A percentile compares a stretch with the other conserved stretches of the same genome.
Evolutionary conservation across 2,888 invertebrate species (phyloP).

Genomic region (Salpingus planirostris): DNA sequence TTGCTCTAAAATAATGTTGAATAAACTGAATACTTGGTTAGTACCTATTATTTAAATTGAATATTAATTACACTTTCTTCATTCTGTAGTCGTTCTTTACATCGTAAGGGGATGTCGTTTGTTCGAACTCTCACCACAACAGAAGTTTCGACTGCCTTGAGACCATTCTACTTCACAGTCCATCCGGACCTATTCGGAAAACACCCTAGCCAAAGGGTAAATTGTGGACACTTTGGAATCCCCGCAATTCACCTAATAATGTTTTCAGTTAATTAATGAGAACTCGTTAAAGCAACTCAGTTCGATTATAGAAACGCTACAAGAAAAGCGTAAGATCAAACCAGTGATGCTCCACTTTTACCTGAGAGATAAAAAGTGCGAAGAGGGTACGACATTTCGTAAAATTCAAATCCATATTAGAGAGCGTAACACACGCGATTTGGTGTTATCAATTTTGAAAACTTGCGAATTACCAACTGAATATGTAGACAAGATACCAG

Average conservation of each 20-base stretch:
- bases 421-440: constrained; percentile 59
- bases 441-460: constrained; percentile 66
- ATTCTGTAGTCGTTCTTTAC: no score
- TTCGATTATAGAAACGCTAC: constrained; percentile 71
- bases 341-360: constrained; percentile 71
- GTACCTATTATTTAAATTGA: no score
- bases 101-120: no score
- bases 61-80: no score
- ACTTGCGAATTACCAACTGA: constrained; percentile 81
- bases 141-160: constrained; percentile 80
- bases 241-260: constrained; percentile 6
- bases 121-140: constrained; percentile 71
- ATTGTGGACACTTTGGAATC: no score
- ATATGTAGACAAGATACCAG: constrained; percentile 67
- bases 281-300: constrained; percentile 82
- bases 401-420: constrained; percentile 67
- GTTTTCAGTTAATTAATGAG: constrained; percentile 71
- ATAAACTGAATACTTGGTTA: no score
- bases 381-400: constrained; percentile 16
- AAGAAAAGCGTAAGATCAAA: constrained; percentile 51
- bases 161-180: constrained; percentile 91
- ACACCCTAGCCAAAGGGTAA: constrained; percentile 79
- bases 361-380: constrained; percentile 51
- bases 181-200: constrained; percentile 94
- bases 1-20: no score